Evolutionary conservation across 2,113 vertebrate species (phyloP).

Genomic region (Laticauda colubrina): DNA sequence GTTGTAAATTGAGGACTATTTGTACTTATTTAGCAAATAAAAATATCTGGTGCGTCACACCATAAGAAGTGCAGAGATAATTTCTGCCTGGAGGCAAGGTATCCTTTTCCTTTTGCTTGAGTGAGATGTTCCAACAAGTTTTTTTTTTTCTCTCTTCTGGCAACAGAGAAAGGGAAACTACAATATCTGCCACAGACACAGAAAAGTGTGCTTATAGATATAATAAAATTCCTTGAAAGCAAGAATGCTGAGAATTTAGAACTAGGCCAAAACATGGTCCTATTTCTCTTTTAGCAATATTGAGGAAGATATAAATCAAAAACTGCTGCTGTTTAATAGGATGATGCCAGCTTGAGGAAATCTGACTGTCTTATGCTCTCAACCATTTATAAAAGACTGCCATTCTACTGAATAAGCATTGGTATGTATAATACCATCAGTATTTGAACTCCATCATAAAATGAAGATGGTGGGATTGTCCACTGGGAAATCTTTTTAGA

Average conservation of each 20-base stretch:
- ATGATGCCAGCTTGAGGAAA: not conserved
- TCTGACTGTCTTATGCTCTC: not conserved
- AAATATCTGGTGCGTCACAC: not conserved
- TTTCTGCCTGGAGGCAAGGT: slow-evolving; percentile 11
- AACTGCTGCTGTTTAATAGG: not conserved
- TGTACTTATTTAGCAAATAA: not conserved
- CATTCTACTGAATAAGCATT: not conserved
- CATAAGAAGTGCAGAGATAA: slow-evolving; percentile 16
- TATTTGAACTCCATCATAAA: not conserved
- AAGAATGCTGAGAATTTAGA: not conserved
- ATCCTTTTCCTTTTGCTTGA: slow-evolving; percentile 3
- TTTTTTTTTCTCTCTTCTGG: slow-evolving; percentile 1
- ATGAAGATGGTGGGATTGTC: not conserved
- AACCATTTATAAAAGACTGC: not conserved
- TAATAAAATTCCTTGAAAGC: not conserved
- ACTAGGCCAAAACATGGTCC: not conserved
- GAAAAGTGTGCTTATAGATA: not conserved
- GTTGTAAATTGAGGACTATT: not conserved
- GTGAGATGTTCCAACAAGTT: slow-evolving; percentile 19
- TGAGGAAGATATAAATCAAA: not conserved
- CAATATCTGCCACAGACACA: not conserved
- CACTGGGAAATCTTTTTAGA: not conserved
- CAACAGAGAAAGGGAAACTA: slow-evolving; percentile 17
- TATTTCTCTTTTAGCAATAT: not conserved
- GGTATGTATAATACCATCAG: not conserved